Evolutionary conservation across 2,888 invertebrate species (phyloP), one percentile per base, ranked within the genome.

Genomic region (Trisateles emortualis): DNA sequence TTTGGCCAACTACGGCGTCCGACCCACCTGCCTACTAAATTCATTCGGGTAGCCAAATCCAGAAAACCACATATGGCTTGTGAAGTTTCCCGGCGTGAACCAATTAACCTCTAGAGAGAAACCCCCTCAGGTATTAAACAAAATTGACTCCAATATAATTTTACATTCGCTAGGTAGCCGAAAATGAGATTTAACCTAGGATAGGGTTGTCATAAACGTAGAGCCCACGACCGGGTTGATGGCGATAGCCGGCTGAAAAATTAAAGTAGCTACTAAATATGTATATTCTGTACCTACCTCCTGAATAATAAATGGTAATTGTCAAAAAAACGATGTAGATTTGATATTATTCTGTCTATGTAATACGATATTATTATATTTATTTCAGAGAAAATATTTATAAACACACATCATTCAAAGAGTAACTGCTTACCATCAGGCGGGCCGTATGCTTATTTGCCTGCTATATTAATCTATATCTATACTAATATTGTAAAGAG

Each of bases 111-210:
- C 74, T 65, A 70, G 66, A 73, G 76, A 68, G 73, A 71, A 71
- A 65, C 66, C 69, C 75, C 68, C 68, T 63, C 60, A 47, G 74
- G 74, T 76, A 81, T 86, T 82, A 81, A 82, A 83, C 85, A 79
- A 86, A 87, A 87, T 87, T 86, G 84, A 82, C 81, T 84, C 74
- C 81, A 76, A 83, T 83, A 83, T 86, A 84, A 88, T 87, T 83
- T 86, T 76, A 80, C 77, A 78, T 80, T 76, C 50, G 48, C 55
- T 64, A 64, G 69, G 72, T 71, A 52, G 59, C 68, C 59, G 72
- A 78, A 81, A 78, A 80, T 79, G 68, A 75, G 74, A 68, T 78
- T 81, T 71, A 62, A 61, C 63, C 74, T 73, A 66, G 70, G 68
- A 72, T 71, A 72, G 63, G 67, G 66, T 47, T 49, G 67, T 55